Evolutionary conservation across 2,797 vertebrate species (phyloP), one percentile per base, ranked within the genome.

Genomic region (Cynodonichthys magdalenae): DNA sequence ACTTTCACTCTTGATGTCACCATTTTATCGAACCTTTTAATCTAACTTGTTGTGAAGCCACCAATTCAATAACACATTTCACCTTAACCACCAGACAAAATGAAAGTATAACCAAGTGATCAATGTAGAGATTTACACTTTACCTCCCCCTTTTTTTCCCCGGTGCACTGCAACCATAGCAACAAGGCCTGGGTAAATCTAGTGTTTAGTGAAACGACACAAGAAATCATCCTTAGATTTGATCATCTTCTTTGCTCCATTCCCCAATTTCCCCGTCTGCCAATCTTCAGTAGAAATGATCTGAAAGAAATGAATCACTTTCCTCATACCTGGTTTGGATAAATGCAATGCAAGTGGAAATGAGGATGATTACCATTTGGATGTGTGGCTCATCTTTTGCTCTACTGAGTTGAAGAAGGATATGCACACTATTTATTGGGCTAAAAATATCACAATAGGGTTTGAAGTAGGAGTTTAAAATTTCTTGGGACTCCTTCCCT

Each of bases 91-190:
- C 64, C 78, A 82, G 77, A 81, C 84, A 89, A 85, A 84, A 92
- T 90, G 68, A 85, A 89, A 86, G 74, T 83, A 79, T 86, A 86
- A 90, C 77, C 86, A 83, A 77, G 72, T 89, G 84, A 92, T 93
- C 88, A 82, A 80, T 87, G 80, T 61, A 74, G 39, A 58, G 53
- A 81, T 87, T 87, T 80, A 75, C 72, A 62, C 69, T 81, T 77
- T 74, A 41, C 63, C 52, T 74, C 60, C 28, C 28, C 49, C 56
- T 65, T 66, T 48, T 51, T 59, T 15, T 51, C 6, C 28, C 6
- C 28, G 5, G 63, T 57, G 47, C 64, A 44, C 63, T 60, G 83
- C 75, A 86, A 80, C 87, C 88, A 92, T 92, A 74, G 91, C 84
- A 93, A 92, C 90, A 79, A 81, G 66, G 66, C 69, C 65, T 61